phyloP scores from a whole-genome alignment of 2,888 invertebrate species.

The Pachycephus smyrnensis region DNA sequence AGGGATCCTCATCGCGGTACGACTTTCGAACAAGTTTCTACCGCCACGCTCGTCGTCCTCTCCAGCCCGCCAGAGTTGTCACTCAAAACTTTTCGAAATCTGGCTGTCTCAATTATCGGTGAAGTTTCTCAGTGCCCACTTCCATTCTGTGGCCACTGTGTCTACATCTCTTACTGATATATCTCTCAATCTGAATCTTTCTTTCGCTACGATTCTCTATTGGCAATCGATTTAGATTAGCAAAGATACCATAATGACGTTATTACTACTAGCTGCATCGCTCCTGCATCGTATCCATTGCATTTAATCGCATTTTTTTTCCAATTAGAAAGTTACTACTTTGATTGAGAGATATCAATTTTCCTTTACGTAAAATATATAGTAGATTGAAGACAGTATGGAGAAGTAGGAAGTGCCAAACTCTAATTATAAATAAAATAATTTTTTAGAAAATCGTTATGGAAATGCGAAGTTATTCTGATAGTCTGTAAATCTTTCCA shows the following conservation, averaged over 20 bases:
- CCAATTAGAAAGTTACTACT: not conserved
- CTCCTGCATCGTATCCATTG: not conserved
- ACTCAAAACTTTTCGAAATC: constrained; percentile 7
- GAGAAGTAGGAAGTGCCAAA: not conserved
- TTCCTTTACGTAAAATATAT: not conserved
- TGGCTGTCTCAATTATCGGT: constrained; percentile 6
- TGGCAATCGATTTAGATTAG: not conserved
- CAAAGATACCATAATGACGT: not conserved
- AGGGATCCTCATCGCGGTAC: not conserved
- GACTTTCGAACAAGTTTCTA: not conserved
- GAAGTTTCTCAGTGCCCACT: not conserved
- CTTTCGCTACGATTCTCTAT: not conserved
- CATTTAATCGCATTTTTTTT: not conserved
- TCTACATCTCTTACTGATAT: not conserved
- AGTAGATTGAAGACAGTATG: not conserved
- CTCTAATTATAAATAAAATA: not conserved
- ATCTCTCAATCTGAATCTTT: not conserved
- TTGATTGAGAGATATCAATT: not conserved
- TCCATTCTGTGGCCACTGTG: not conserved
- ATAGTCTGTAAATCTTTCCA: too few species aligned
- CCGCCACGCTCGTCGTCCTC: not conserved
- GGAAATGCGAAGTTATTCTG: too few species aligned
- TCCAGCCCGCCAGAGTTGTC: not conserved
- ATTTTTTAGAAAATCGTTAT: too few species aligned
- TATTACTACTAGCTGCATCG: not conserved